phyloP scores from a whole-genome alignment of 2,797 vertebrate species.

The Oreochromis mossambicus region DNA sequence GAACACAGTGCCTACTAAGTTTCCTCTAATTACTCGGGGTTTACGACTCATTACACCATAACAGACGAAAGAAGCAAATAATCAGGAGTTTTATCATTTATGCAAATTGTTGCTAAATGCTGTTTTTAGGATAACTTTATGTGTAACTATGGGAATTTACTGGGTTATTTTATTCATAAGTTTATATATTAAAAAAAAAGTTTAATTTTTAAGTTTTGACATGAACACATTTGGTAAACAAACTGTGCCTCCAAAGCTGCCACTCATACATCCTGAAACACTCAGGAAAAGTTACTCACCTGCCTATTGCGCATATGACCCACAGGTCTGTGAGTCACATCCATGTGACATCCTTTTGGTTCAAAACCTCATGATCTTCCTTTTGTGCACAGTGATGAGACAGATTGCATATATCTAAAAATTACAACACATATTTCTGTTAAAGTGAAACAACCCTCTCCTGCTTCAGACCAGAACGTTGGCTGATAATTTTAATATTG shows the following conservation, averaged over 20 bases:
- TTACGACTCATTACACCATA: background rate
- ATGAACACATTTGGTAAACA: background rate
- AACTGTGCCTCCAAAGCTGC: background rate
- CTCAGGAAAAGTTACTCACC: background rate
- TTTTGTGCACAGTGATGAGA: background rate
- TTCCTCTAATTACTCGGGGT: too few species aligned
- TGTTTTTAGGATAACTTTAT: background rate
- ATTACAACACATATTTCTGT: background rate
- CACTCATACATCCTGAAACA: background rate
- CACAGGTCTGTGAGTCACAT: background rate
- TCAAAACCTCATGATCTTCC: background rate
- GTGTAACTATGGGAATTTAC: background rate
- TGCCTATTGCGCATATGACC: background rate
- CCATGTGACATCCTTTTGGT: conserved; percentile 5
- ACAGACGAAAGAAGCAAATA: background rate
- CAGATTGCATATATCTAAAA: background rate
- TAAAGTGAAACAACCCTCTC: background rate
- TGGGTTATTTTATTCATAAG: background rate
- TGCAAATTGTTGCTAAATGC: background rate
- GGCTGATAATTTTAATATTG: background rate
- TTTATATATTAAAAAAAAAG: background rate
- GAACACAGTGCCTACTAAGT: background rate
- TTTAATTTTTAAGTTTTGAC: background rate
- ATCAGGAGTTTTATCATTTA: background rate
- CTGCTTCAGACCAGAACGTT: background rate